Evolutionary conservation across 2,113 vertebrate genomes (phyloP).

Genomic region (Eptesicus fuscus): DNA sequence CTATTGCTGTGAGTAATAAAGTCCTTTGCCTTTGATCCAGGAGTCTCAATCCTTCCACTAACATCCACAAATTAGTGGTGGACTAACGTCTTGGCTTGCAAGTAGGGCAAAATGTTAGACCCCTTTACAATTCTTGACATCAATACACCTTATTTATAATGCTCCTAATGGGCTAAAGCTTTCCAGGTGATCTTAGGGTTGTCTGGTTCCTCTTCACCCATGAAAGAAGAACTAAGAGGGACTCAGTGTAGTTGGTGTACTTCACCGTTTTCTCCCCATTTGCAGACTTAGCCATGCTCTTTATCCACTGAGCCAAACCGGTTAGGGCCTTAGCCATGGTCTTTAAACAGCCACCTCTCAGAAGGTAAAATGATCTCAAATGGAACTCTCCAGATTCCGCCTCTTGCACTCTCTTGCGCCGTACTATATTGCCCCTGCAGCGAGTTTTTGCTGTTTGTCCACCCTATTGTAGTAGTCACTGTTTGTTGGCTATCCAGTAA

Average conservation of each 20-base stretch:
- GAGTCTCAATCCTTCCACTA: not conserved
- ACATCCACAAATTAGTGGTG: not conserved
- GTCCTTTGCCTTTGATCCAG: not conserved
- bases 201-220: not conserved
- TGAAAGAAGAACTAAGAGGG: not conserved
- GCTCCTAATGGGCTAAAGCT: not conserved
- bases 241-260: not conserved
- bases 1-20: not conserved
- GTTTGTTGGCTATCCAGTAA: not conserved
- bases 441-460: not conserved
- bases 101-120: not conserved
- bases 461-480: not conserved
- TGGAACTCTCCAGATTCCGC: not conserved
- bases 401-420: not conserved
- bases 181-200: not conserved
- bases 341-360: not conserved
- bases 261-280: not conserved
- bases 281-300: not conserved
- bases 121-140: not conserved
- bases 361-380: not conserved
- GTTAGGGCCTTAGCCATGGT: too few relatives aligned
- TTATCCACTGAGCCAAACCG: too few relatives aligned
- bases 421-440: not conserved
- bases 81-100: not conserved
- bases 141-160: not conserved